phyloP scores from a whole-genome alignment of 2,797 vertebrate species.

The Monodelphis domestica region DNA sequence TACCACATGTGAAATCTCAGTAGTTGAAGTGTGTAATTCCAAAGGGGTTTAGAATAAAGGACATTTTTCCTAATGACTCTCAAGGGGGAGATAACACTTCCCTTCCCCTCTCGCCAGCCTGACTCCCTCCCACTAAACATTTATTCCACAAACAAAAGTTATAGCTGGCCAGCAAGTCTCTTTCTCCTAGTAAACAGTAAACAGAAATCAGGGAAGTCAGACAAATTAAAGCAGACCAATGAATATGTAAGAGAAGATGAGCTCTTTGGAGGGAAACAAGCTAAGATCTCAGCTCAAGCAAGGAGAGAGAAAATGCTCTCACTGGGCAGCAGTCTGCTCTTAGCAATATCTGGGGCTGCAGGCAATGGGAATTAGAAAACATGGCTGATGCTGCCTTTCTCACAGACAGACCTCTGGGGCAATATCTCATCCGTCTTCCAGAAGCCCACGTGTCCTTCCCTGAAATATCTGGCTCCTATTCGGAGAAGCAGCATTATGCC shows the following conservation, averaged over 20 bases:
- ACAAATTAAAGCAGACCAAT: not conserved
- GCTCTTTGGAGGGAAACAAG: not conserved
- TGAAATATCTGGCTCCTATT: not conserved
- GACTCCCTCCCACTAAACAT: not conserved
- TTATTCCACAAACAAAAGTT: not conserved
- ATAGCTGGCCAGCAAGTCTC: not conserved
- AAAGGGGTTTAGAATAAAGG: not conserved
- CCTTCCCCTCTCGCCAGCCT: not conserved
- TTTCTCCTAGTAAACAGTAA: not conserved
- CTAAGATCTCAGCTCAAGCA: not conserved
- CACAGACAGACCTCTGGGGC: not conserved
- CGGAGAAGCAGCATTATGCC: not conserved
- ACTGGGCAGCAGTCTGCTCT: not conserved
- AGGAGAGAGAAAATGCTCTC: not conserved
- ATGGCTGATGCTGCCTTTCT: not conserved
- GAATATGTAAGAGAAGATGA: not conserved
- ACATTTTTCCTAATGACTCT: not conserved
- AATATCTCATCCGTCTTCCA: not conserved
- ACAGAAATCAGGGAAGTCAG: not conserved
- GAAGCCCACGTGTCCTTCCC: not conserved
- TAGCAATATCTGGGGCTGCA: not conserved
- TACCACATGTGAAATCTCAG: not conserved
- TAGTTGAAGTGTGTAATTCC: not conserved
- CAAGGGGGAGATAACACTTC: not conserved
- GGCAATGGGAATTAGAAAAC: not conserved